Evolutionary conservation across 2,888 invertebrate genomes (phyloP).

Genomic region (Polydrusus cervinus): DNA sequence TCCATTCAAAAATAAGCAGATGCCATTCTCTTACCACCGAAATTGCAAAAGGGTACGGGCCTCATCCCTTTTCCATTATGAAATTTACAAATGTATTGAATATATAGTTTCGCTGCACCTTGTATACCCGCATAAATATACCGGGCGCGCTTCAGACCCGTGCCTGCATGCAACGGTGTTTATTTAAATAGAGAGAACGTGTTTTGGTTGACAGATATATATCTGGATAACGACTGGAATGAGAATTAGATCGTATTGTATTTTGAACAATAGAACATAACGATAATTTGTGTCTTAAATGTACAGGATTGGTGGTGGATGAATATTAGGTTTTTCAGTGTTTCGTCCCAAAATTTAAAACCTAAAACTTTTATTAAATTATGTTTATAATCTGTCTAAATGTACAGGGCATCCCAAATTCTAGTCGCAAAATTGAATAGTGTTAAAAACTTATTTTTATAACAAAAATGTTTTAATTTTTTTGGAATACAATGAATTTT

Average conservation of each 20-base stretch:
- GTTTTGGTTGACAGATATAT: slow-evolving; percentile 31
- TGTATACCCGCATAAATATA: slow-evolving; percentile 38
- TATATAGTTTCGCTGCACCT: slow-evolving; percentile 29
- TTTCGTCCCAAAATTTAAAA: too few species aligned
- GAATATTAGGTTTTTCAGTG: too few species aligned
- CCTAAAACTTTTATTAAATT: too few species aligned
- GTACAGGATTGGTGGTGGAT: too few species aligned
- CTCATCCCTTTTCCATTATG: slow-evolving; percentile 22
- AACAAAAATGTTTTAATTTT: too few species aligned
- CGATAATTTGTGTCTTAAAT: not conserved
- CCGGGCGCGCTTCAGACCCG: slow-evolving; percentile 31
- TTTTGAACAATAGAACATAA: slow-evolving; percentile 4
- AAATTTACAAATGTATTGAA: slow-evolving; percentile 13
- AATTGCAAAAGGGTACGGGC: slow-evolving; percentile 23
- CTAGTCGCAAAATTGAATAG: too few species aligned
- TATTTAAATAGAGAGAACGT: slow-evolving; percentile 30
- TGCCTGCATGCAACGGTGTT: slow-evolving; percentile 25
- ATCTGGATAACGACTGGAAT: slow-evolving; percentile 13
- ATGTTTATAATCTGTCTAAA: too few species aligned
- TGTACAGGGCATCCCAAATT: too few species aligned
- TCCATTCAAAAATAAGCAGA: slow-evolving; percentile 22
- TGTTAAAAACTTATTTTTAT: too few species aligned
- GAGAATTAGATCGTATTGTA: slow-evolving; percentile 10
- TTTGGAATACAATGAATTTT: too few species aligned
- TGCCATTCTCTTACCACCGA: slow-evolving; percentile 14